A percentile compares a stretch with the other conserved stretches of the same genome.
phyloP scores from a whole-genome alignment of 2,797 vertebrate species.

The Coreius guichenoti region DNA sequence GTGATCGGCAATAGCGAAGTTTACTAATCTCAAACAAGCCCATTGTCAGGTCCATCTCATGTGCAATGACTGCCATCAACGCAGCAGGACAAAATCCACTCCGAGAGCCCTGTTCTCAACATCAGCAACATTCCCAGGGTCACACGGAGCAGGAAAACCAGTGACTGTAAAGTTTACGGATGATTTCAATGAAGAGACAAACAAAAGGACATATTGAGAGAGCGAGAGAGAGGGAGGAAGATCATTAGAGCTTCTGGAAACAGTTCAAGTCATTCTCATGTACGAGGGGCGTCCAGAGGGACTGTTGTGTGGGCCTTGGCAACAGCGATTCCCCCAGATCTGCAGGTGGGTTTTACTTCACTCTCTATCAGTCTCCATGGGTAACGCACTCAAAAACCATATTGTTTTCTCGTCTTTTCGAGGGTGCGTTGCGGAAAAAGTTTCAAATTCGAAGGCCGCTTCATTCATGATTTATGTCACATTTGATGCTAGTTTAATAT shows the following conservation, averaged over 20 bases:
- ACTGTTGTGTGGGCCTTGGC: slow-evolving; percentile 64
- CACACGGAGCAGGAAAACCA: slow-evolving; percentile 46
- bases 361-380: slow-evolving; percentile 56
- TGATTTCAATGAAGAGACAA: slow-evolving; percentile 63
- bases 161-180: slow-evolving; percentile 58
- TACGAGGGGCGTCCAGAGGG: slow-evolving; percentile 60
- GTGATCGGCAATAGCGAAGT: background rate
- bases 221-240: slow-evolving; percentile 52
- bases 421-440: slow-evolving; percentile 58
- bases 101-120: slow-evolving; percentile 36
- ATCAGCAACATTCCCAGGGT: slow-evolving; percentile 44
- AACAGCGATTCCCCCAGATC: slow-evolving; percentile 54
- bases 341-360: slow-evolving; percentile 75
- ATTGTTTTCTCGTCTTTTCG: slow-evolving; percentile 70
- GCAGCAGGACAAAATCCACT: slow-evolving; percentile 18
- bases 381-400: slow-evolving; percentile 61
- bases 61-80: slow-evolving; percentile 19
- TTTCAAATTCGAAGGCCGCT: slow-evolving; percentile 59
- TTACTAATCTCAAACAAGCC: slow-evolving; percentile 21
- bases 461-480: slow-evolving; percentile 71
- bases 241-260: slow-evolving; percentile 70
- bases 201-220: slow-evolving; percentile 48
- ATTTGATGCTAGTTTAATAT: slow-evolving; percentile 75
- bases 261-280: slow-evolving; percentile 73
- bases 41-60: slow-evolving; percentile 5